Evolutionary conservation across 2,888 invertebrate genomes (phyloP).

Genomic region (Acleris emargana): DNA sequence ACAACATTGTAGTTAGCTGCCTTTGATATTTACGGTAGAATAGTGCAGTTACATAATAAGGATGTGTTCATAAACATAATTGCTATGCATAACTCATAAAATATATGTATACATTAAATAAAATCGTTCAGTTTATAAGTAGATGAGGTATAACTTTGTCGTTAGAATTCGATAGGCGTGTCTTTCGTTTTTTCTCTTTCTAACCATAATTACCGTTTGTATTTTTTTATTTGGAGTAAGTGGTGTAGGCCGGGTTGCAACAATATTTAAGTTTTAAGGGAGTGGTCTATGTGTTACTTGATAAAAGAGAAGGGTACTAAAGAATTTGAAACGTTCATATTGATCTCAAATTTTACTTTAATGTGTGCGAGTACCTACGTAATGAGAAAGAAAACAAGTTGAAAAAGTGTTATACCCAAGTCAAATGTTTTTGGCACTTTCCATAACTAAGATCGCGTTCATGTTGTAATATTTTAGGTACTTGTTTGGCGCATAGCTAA

Average conservation of each 20-base stretch:
- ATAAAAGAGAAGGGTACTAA: too few relatives aligned
- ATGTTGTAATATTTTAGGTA: too few relatives aligned
- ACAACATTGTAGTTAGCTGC: too few relatives aligned
- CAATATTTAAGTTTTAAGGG: slow-evolving; percentile 13
- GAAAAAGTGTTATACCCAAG: too few relatives aligned
- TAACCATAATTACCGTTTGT: not conserved
- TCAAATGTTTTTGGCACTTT: too few relatives aligned
- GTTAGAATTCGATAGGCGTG: too few relatives aligned
- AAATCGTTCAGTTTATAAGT: too few relatives aligned
- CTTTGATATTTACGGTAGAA: slow-evolving; percentile 4
- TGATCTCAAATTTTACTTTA: slow-evolving; percentile 25
- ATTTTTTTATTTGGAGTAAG: not conserved
- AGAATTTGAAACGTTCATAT: not conserved
- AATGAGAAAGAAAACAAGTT: too few relatives aligned
- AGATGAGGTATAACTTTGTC: too few relatives aligned
- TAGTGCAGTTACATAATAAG: slow-evolving; percentile 20
- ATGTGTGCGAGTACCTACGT: not conserved
- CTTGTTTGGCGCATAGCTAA: too few relatives aligned
- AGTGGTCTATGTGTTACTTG: not conserved
- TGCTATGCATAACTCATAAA: not conserved
- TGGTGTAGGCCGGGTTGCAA: slow-evolving; percentile 11
- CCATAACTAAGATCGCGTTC: too few relatives aligned
- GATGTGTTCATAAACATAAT: slow-evolving; percentile 29
- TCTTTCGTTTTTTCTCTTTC: not conserved
- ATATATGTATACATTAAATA: not conserved